Conservation (phyloP, 1,140 invertebrate genomes). For the Belonocnema kinseyi region DNA sequence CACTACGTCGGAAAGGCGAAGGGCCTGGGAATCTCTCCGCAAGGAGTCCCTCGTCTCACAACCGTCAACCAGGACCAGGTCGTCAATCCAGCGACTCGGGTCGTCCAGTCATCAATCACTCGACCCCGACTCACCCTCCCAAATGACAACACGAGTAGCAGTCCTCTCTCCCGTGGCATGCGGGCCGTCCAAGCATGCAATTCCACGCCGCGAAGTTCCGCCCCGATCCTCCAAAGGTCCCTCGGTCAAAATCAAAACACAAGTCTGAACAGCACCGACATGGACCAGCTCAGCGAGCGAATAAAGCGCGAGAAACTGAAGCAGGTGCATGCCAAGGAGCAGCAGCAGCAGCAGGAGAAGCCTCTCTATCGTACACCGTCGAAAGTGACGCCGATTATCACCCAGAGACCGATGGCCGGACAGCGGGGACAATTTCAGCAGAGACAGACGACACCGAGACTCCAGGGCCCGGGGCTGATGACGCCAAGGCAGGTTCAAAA, state of each 20-base stretch:
- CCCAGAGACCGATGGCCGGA: conserved; percentile 16
- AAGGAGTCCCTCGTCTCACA: background rate
- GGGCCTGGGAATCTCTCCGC: background rate
- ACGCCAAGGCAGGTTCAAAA: conserved; percentile 12
- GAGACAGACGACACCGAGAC: conserved; percentile 12
- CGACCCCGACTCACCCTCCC: conserved; percentile 1
- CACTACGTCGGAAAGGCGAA: conserved; percentile 14
- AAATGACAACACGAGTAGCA: conserved; percentile 35
- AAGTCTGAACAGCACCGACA: conserved; percentile 52
- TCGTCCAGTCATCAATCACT: background rate
- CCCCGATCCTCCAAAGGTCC: conserved; percentile 37
- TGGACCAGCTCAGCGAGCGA: conserved; percentile 62
- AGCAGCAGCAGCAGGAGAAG: conserved; percentile 39
- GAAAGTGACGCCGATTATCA: background rate
- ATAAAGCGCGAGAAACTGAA: conserved; percentile 58
- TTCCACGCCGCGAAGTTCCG: conserved; percentile 36
- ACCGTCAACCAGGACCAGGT: conserved; percentile 2
- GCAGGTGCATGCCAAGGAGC: conserved; percentile 35
- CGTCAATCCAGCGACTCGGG: conserved; percentile 30
- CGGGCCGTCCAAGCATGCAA: conserved; percentile 42
- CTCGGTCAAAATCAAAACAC: background rate
- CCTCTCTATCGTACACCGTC: background rate
- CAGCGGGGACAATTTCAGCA: background rate
- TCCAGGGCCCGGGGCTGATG: conserved; percentile 36
- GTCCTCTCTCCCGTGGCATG: conserved; percentile 25